A percentile compares a stretch with the other conserved stretches of the same genome.
Conservation (phyloP, 2,113 vertebrate species). For the Dipodomys spectabilis region DNA sequence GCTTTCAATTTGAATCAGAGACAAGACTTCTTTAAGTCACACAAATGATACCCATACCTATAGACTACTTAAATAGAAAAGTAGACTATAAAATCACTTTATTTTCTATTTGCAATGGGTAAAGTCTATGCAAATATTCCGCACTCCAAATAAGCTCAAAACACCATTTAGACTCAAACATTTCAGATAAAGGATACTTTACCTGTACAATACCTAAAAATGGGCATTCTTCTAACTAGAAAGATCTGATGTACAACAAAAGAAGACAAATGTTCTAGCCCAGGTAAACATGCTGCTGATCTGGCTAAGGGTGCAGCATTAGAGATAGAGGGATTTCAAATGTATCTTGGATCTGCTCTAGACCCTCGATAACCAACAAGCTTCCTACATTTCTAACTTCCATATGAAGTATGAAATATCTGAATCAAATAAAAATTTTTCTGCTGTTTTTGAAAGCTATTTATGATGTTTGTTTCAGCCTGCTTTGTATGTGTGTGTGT, state of each 20-base stretch:
- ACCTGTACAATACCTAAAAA: background rate
- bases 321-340: background rate
- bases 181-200: background rate
- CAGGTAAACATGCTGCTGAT: background rate
- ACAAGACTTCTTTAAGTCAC: background rate
- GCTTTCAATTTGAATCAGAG: background rate
- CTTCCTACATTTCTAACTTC: background rate
- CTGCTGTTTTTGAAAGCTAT: background rate
- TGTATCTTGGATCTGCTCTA: background rate
- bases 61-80: background rate
- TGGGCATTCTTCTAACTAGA: background rate
- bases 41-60: background rate
- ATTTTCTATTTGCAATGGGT: background rate
- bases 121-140: background rate
- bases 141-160: background rate
- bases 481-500: background rate
- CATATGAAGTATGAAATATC: background rate
- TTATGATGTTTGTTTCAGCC: background rate
- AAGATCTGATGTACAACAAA: too few species aligned
- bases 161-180: background rate
- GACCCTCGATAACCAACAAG: background rate
- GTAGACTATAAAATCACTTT: background rate
- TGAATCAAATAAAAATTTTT: background rate
- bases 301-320: background rate
- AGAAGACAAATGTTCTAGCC: background rate